A percentile compares a stretch with the other conserved stretches of the same genome.
These are phyloP conservation scores for Agapetus fuscipes DNA, from an alignment of 2,888 invertebrate genomes.

Conservation along the genomic window DNA sequence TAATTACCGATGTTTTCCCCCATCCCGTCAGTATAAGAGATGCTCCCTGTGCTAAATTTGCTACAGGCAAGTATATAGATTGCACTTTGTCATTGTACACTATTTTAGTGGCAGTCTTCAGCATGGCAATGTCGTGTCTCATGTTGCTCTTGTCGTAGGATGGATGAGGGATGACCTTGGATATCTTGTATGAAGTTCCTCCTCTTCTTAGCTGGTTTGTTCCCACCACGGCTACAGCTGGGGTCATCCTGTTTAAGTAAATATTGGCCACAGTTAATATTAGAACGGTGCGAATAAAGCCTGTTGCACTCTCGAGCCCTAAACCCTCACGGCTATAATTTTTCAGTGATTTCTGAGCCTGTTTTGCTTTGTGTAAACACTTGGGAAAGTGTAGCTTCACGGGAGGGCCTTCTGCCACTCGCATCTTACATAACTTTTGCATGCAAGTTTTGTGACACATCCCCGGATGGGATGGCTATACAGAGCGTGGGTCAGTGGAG, in stretches of 20 bases:
- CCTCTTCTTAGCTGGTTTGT: constrained; percentile 25
- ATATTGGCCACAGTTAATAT: too few relatives aligned
- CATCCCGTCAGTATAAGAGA: constrained; percentile 12
- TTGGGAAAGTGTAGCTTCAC: too few relatives aligned
- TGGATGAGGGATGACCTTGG: constrained; percentile 5
- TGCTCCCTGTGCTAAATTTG: constrained; percentile 1
- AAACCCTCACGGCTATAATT: too few relatives aligned
- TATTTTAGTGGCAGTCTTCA: constrained; percentile 3
- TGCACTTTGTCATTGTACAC: constrained; percentile 7
- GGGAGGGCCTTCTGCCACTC: too few relatives aligned
- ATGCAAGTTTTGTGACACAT: too few relatives aligned
- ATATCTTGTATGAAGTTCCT: constrained; percentile 21
- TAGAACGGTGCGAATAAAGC: too few relatives aligned
- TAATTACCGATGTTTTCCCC: constrained; percentile 13
- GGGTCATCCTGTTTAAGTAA: neutral
- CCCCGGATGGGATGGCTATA: too few relatives aligned
- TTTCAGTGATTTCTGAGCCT: too few relatives aligned
- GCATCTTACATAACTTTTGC: too few relatives aligned
- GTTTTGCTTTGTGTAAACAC: too few relatives aligned
- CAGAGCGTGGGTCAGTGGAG: too few relatives aligned
- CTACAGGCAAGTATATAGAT: constrained; percentile 8
- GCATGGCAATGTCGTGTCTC: constrained; percentile 10
- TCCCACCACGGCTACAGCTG: constrained; percentile 25
- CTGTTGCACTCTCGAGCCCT: too few relatives aligned
- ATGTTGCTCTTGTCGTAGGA: constrained; percentile 1